These are phyloP conservation scores for Arion vulgaris DNA, from an alignment of 1,140 invertebrate species.

Conservation along the genomic window DNA sequence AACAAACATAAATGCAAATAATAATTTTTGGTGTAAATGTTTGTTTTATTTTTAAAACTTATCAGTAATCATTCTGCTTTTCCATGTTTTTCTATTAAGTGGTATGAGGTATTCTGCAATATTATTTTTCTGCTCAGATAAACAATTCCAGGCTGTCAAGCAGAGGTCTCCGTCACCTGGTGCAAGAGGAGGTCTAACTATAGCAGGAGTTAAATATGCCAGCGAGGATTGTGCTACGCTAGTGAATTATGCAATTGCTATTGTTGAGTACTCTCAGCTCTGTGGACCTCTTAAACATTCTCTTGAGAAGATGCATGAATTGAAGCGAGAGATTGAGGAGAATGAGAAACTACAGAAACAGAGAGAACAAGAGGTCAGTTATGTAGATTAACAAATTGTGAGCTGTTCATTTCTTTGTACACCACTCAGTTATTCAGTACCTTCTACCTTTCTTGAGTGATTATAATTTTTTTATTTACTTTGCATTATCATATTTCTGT, in stretches of 20 bases:
- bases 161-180: constrained; percentile 63
- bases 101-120: too few relatives aligned
- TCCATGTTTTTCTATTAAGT: too few relatives aligned
- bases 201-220: constrained; percentile 69
- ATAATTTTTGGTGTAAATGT: too few relatives aligned
- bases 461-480: too few relatives aligned
- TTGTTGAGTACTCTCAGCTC: constrained; percentile 71
- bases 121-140: constrained; percentile 33
- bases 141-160: constrained; percentile 44
- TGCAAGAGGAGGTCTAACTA: constrained; percentile 65
- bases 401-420: too few relatives aligned
- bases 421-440: too few relatives aligned
- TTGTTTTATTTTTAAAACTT: too few relatives aligned
- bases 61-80: too few relatives aligned
- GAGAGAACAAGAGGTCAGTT: constrained; percentile 64
- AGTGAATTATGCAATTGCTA: constrained; percentile 72
- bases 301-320: constrained; percentile 65
- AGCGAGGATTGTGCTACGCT: constrained; percentile 72
- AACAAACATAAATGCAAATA: too few relatives aligned
- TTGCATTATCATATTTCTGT: too few relatives aligned
- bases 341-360: constrained; percentile 68
- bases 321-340: constrained; percentile 71
- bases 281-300: constrained; percentile 67
- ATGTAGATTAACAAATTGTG: too few relatives aligned
- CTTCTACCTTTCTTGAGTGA: too few relatives aligned